A percentile compares a stretch with the other conserved stretches of the same genome.
Conservation (phyloP, 2,113 vertebrate species). For the Nematolebias whitei region DNA sequence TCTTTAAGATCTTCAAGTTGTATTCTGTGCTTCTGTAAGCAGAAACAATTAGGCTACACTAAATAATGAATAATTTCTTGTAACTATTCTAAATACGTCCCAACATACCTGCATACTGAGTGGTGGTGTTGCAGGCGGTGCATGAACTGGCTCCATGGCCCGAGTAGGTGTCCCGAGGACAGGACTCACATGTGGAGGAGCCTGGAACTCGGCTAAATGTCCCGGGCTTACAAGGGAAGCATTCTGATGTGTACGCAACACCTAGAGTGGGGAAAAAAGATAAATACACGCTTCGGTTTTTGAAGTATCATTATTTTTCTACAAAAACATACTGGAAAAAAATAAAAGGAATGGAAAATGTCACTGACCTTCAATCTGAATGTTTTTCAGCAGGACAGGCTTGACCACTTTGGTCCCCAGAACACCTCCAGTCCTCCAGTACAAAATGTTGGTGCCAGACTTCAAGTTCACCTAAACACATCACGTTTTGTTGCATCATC, state of each 20-base stretch:
- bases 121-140: slow-evolving; percentile 82
- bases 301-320: background rate
- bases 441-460: slow-evolving; percentile 94
- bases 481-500: background rate
- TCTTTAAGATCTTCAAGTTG: background rate
- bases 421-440: slow-evolving; percentile 96
- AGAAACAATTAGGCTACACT: slow-evolving; percentile 11
- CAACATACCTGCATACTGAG: slow-evolving; percentile 86
- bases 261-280: slow-evolving; percentile 75
- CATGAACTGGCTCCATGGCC: slow-evolving; percentile 92
- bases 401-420: slow-evolving; percentile 89
- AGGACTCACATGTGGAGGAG: slow-evolving; percentile 86
- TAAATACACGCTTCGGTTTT: background rate
- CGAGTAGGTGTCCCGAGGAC: slow-evolving; percentile 89
- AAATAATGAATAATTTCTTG: too few species aligned
- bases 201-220: slow-evolving; percentile 88
- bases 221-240: slow-evolving; percentile 93
- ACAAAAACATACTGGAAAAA: background rate
- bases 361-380: slow-evolving; percentile 91
- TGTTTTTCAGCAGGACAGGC: slow-evolving; percentile 93
- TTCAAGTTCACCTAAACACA: slow-evolving; percentile 88
- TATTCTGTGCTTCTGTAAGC: background rate
- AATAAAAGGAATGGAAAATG: background rate
- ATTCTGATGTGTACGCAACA: slow-evolving; percentile 95
- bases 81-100: too few species aligned